A percentile compares a stretch with the other conserved stretches of the same genome.
Conservation (phyloP, 2,888 invertebrate species). For the Acanthacorydalis orientalis region DNA sequence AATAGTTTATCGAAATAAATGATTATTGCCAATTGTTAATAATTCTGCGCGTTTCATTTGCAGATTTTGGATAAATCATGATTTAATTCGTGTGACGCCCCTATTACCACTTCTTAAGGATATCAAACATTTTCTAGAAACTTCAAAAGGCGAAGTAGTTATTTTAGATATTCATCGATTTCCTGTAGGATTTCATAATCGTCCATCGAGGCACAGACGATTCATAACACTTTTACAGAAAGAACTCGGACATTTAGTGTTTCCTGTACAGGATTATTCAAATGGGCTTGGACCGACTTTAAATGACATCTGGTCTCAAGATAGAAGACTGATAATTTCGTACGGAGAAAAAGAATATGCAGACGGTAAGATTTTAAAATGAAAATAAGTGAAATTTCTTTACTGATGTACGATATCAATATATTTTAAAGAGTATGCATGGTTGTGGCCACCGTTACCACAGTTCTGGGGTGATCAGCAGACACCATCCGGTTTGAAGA, state of each 20-base stretch:
- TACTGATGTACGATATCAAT: not conserved
- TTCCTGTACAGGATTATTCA: conserved; percentile 27
- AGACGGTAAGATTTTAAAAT: conserved; percentile 20
- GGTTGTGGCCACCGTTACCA: conserved; percentile 38
- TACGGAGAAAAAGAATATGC: conserved; percentile 35
- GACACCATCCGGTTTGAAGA: conserved; percentile 31
- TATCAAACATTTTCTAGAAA: conserved; percentile 47
- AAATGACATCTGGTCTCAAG: conserved; percentile 36
- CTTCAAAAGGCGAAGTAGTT: conserved; percentile 51
- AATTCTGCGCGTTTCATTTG: conserved; percentile 11
- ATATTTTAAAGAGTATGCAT: conserved; percentile 11
- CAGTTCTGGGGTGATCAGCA: conserved; percentile 54
- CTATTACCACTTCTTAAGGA: conserved; percentile 47
- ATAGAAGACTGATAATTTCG: conserved; percentile 37
- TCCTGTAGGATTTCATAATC: conserved; percentile 31
- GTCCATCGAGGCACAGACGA: conserved; percentile 28
- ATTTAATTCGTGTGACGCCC: conserved; percentile 49
- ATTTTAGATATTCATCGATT: conserved; percentile 73
- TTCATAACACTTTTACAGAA: conserved; percentile 31
- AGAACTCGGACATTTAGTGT: conserved; percentile 33
- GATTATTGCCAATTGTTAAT: too few species aligned
- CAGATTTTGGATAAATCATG: conserved; percentile 61
- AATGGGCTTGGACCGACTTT: conserved; percentile 33
- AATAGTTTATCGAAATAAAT: too few species aligned
- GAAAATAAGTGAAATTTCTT: not conserved